Evolutionary conservation across 1,140 invertebrate species (phyloP), one percentile per base, ranked within the genome.

Genomic region (Protaetia brevitarsis): DNA sequence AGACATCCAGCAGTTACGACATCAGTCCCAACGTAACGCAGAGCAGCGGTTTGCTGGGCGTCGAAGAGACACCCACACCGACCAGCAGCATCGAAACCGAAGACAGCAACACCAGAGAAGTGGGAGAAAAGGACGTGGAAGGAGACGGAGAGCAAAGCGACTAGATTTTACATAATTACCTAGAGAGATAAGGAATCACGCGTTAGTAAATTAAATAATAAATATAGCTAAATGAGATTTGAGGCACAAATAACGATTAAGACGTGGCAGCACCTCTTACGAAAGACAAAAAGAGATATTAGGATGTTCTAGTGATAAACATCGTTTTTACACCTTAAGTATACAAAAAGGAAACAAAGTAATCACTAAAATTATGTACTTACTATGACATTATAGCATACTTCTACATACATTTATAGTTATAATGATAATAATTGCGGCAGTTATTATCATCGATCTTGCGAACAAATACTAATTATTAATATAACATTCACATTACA

Each of bases 41-140:
- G 65, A 51, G 67, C 62, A 71, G 67, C 31, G 69, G 63, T 30
- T 66, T 76, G 29, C 59, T 76, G 26, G 76, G 72, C 7, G 73
- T 75, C 3, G 77, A 77, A 63, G 84, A 85, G 41, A 84, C 83
- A 51, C 78, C 84, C 19, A 85, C 85, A 0, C 84, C 85, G 6
- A 85, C 84, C 1, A 85, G 83, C 67, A 86, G 84, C 69, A 83
- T 85, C 30, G 84, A 84, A 71, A 85, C 84, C 0, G 84, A 85
- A 61, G 84, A 85, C 31, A 84, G 83, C 36, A 82, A 81, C 62
- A 80, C 79, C 21, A 70, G 77, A 7, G 83, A 85, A 62, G 82
- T 84, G 21, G 80, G 81, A 28, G 83, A 85, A 65, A 78, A 81
- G 41, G 84, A 81, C 61, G 82, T 82, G 11, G 85, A 86, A 66